These are phyloP conservation scores for Hydractinia symbiolongicarpus DNA, from an alignment of 30 jellyfish, hydroid and myxozoan species.

Conservation along the genomic window DNA sequence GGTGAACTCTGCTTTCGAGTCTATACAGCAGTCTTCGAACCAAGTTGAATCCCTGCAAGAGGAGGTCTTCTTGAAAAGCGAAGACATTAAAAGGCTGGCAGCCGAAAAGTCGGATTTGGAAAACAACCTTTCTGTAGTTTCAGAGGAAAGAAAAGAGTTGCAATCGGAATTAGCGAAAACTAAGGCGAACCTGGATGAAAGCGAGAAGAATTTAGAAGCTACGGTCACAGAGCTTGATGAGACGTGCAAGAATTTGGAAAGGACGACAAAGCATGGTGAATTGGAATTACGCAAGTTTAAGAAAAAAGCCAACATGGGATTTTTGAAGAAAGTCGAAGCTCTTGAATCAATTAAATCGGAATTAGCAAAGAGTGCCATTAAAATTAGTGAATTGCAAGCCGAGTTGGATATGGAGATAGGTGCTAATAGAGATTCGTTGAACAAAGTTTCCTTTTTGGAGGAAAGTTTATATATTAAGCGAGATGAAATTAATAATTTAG, in stretches of 20 bases:
- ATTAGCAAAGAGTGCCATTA: background rate
- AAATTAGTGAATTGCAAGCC: background rate
- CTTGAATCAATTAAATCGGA: background rate
- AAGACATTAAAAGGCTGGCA: background rate
- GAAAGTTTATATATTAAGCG: no score
- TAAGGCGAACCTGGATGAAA: no score
- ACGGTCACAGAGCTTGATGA: no score
- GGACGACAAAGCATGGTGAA: background rate
- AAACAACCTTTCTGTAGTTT: no score
- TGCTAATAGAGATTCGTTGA: background rate
- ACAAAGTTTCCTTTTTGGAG: no score
- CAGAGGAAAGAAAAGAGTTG: no score
- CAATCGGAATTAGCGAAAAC: no score
- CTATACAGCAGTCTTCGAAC: background rate
- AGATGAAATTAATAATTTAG: no score
- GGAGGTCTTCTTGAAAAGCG: background rate
- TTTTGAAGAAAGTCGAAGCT: background rate
- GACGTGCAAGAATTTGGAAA: no score
- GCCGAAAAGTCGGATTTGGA: no score
- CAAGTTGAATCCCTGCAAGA: background rate
- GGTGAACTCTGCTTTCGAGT: background rate
- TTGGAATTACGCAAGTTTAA: background rate
- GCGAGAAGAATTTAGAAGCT: no score
- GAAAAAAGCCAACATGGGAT: background rate
- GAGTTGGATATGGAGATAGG: background rate